Conservation (phyloP, 2,888 invertebrate genomes). For the Cerceris ruficornis region DNA sequence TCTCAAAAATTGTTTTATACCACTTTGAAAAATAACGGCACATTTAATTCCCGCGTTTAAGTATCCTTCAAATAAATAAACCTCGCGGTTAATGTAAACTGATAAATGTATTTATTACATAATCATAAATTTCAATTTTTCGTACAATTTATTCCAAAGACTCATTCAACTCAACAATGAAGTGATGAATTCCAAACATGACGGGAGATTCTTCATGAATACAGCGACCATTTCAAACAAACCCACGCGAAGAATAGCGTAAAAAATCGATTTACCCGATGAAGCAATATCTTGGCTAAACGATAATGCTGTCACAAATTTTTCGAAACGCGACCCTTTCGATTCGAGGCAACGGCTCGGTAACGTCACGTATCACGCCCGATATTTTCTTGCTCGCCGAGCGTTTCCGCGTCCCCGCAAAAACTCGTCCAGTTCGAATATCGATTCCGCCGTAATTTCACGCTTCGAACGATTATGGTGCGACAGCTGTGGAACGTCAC, state of each 20-base stretch:
- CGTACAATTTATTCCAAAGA: too few species aligned
- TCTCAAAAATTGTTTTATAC: too few species aligned
- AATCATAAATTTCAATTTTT: too few species aligned
- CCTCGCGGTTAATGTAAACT: too few species aligned
- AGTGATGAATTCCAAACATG: too few species aligned
- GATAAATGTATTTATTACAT: too few species aligned
- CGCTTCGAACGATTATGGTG: slow-evolving; percentile 63
- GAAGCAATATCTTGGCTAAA: background rate
- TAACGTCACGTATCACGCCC: slow-evolving; percentile 13
- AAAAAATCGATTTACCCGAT: background rate
- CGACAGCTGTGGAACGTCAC: slow-evolving; percentile 64
- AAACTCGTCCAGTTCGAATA: slow-evolving; percentile 58
- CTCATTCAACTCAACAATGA: too few species aligned
- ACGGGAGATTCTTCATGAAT: background rate
- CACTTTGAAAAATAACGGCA: too few species aligned
- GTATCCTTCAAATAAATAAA: too few species aligned
- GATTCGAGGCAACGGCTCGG: slow-evolving; percentile 6
- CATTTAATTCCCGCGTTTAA: too few species aligned
- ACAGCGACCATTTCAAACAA: background rate
- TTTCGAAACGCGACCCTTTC: slow-evolving; percentile 26
- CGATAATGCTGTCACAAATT: slow-evolving; percentile 15
- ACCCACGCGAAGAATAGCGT: background rate
- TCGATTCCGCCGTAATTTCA: slow-evolving; percentile 66
- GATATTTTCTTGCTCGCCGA: slow-evolving; percentile 56
- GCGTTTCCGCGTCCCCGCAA: slow-evolving; percentile 46